Conservation (phyloP, 2,797 vertebrate genomes). For the Tragopan temminckii region DNA sequence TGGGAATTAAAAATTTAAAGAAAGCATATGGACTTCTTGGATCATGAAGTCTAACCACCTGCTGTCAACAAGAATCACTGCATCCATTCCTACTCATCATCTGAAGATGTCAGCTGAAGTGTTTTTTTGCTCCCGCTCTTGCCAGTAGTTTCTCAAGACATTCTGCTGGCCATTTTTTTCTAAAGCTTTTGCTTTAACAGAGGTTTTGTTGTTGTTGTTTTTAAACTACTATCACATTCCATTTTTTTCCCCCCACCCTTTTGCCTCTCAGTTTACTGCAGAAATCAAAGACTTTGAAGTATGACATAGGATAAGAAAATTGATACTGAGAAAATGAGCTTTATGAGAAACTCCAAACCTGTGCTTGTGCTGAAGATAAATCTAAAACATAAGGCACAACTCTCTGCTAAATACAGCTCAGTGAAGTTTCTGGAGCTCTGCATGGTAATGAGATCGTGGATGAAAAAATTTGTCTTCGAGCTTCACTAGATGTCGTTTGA, state of each 20-base stretch:
- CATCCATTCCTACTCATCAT: neutral
- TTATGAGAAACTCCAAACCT: neutral
- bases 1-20: neutral
- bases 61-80: neutral
- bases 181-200: neutral
- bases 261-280: neutral
- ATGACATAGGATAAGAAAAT: neutral
- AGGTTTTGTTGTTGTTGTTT: neutral
- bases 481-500: neutral
- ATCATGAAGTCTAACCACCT: neutral
- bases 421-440: neutral
- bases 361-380: neutral
- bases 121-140: neutral
- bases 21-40: neutral
- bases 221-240: neutral
- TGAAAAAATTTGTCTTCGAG: neutral
- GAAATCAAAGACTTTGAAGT: neutral
- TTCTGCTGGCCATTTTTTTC: neutral
- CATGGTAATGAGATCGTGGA: neutral
- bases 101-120: fast-evolving
- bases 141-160: neutral
- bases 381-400: neutral
- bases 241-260: neutral
- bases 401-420: neutral
- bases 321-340: neutral